Evolutionary conservation across 2,797 vertebrate species (phyloP), one percentile per base, ranked within the genome.

Genomic region (Pitangus sulphuratus): DNA sequence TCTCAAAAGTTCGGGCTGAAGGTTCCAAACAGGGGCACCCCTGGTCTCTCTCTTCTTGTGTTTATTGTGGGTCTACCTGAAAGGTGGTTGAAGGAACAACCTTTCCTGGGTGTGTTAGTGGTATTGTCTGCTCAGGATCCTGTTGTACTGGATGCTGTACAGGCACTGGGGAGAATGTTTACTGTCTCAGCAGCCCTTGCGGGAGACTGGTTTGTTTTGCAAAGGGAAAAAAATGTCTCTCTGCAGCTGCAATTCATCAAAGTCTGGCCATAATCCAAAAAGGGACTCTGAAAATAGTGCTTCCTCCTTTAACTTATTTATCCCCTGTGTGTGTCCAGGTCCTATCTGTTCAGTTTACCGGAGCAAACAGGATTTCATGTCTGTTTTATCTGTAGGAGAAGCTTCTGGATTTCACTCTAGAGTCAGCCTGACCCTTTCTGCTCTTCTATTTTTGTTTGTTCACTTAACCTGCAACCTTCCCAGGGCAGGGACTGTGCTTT

Each of bases 261-360:
- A 82, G 84, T 6, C 77, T 97, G 94, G 94, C 89, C 40, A 12
- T 9, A 24, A 13, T 21, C 87, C 92, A 90, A 40, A 40, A 69
- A 47, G 30, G 20, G 35, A 2, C 47, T 92, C 89, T 88, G 83
- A 78, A 93, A 93, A 90, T 56, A 72, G 54, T 9, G 31, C 70
- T 93, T 89, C 75, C 87, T 93, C 57, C 53, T 87, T 39, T 54
- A 65, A 87, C 37, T 86, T 71, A 37, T 37, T 88, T 89, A 65
- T 90, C 56, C 57, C 37, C 42, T n/a, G 30, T 42, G n/a, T 14
- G 37, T 35, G 65, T 65, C 45, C 74, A 79, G 77, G 86, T 61
- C n/a, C 7, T 47, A 47, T 19, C 86, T 92, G 58, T 24, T 77
- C 37, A 6, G 19, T 69, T 78, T 39, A 42, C 48, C 60, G 39